These are phyloP conservation scores for Odontomyia ornata DNA, from an alignment of 2,888 invertebrate species.

Conservation along the genomic window DNA sequence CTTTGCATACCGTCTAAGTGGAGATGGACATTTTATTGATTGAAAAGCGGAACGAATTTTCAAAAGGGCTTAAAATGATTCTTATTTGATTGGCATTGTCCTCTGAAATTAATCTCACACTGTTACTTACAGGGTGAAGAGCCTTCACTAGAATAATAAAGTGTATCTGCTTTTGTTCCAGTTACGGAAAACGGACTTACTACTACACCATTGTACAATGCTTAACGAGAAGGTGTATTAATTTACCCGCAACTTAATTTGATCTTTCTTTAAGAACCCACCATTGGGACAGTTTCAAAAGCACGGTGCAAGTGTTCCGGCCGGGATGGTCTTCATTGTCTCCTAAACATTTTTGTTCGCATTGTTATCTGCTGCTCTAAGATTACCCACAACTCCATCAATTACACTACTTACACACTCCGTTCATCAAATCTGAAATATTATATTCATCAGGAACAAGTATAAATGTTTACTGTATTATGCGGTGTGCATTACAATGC, in stretches of 20 bases:
- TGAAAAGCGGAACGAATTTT: too few species aligned
- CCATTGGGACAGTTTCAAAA: slow-evolving; percentile 21
- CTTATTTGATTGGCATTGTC: too few species aligned
- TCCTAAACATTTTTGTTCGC: slow-evolving; percentile 5
- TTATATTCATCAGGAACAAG: slow-evolving; percentile 24
- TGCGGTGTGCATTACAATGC: background rate
- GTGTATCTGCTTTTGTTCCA: slow-evolving; percentile 45
- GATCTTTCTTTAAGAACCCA: slow-evolving; percentile 44
- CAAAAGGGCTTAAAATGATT: too few species aligned
- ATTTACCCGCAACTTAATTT: slow-evolving; percentile 49
- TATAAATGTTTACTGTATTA: slow-evolving; percentile 9
- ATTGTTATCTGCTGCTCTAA: slow-evolving; percentile 36
- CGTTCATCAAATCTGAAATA: slow-evolving; percentile 22
- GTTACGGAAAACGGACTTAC: slow-evolving; percentile 43
- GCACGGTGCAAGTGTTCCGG: slow-evolving; percentile 32
- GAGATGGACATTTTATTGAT: too few species aligned
- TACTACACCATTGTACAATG: slow-evolving; percentile 1
- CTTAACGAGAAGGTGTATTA: slow-evolving; percentile 44
- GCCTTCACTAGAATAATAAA: slow-evolving; percentile 42
- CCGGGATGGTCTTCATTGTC: slow-evolving; percentile 30
- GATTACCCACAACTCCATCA: slow-evolving; percentile 37
- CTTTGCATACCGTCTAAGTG: too few species aligned
- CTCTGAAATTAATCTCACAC: background rate
- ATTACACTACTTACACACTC: slow-evolving; percentile 28
- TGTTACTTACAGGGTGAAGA: background rate